A percentile compares a stretch with the other conserved stretches of the same genome.
phyloP scores from a whole-genome alignment of 2,113 vertebrate genomes.

The Pipra filicauda region DNA sequence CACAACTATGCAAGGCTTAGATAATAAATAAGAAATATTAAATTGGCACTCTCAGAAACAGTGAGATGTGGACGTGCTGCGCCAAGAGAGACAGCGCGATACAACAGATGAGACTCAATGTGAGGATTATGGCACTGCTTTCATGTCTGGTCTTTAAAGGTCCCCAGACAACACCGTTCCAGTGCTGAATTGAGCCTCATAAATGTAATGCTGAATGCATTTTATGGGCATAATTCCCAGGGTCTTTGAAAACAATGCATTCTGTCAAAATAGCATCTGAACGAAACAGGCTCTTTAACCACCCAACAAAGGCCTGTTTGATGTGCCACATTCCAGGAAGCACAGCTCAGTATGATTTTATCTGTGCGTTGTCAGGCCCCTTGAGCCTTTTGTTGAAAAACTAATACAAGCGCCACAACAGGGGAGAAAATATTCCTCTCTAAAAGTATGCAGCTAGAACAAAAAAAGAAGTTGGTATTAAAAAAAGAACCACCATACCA shows the following conservation, averaged over 20 bases:
- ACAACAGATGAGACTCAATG: background rate
- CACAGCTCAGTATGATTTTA: slow-evolving; percentile 50
- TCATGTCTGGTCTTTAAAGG: slow-evolving; percentile 6
- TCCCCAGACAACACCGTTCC: background rate
- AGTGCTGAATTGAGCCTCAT: background rate
- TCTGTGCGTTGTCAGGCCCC: background rate
- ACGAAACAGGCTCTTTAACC: background rate
- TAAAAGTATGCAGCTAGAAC: background rate
- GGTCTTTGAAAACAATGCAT: slow-evolving; percentile 44
- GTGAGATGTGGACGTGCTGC: accelerated
- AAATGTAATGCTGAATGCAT: background rate
- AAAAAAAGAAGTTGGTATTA: background rate
- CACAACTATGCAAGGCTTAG: background rate
- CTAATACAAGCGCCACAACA: background rate
- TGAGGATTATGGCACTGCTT: background rate
- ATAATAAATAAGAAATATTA: background rate
- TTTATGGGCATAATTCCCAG: slow-evolving; percentile 37
- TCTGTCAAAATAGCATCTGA: slow-evolving; percentile 38
- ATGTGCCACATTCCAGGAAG: slow-evolving; percentile 53
- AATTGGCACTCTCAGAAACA: background rate
- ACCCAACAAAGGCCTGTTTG: slow-evolving; percentile 30
- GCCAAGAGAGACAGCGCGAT: background rate
- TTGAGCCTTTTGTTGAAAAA: slow-evolving; percentile 31
- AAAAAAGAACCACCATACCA: background rate
- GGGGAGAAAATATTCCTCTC: slow-evolving; percentile 7